Evolutionary conservation across 2,113 vertebrate genomes (phyloP).

Genomic region (Pholis gunnellus): DNA sequence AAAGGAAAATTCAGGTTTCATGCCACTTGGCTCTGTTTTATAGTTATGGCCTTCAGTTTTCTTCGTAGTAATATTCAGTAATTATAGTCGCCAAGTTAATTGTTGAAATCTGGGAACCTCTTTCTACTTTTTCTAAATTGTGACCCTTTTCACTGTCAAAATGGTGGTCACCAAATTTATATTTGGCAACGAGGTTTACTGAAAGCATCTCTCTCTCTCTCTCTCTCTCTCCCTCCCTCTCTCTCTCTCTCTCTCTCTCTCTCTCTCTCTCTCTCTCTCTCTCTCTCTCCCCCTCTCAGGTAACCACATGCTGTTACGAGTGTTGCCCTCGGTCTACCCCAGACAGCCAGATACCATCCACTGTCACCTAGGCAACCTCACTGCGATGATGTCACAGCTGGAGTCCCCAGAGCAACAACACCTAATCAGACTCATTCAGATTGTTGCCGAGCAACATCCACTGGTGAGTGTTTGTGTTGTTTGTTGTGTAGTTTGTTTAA

Average conservation of each 20-base stretch:
- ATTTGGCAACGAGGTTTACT: neutral
- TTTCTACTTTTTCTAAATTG: neutral
- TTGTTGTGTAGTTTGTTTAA: neutral
- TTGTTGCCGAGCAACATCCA: slow-evolving; percentile 87
- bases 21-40: neutral
- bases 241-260: neutral
- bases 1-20: neutral
- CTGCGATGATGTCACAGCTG: slow-evolving; percentile 85
- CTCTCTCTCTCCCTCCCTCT: slow-evolving; percentile 15
- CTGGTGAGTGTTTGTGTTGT: slow-evolving; percentile 80
- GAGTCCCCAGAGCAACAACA: slow-evolving; percentile 89
- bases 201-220: too few species aligned
- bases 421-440: slow-evolving; percentile 89
- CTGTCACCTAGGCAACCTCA: slow-evolving; percentile 83
- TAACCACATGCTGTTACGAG: slow-evolving; percentile 90
- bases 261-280: too few species aligned
- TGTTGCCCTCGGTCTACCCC: slow-evolving; percentile 92
- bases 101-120: neutral
- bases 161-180: neutral
- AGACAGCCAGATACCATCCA: slow-evolving; percentile 85
- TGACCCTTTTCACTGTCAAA: neutral
- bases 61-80: neutral
- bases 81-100: neutral
- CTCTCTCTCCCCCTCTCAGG: slow-evolving; percentile 78
- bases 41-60: neutral